Evolutionary conservation across 2,888 invertebrate species (phyloP).

Genomic region (Hecatera dysodea): DNA sequence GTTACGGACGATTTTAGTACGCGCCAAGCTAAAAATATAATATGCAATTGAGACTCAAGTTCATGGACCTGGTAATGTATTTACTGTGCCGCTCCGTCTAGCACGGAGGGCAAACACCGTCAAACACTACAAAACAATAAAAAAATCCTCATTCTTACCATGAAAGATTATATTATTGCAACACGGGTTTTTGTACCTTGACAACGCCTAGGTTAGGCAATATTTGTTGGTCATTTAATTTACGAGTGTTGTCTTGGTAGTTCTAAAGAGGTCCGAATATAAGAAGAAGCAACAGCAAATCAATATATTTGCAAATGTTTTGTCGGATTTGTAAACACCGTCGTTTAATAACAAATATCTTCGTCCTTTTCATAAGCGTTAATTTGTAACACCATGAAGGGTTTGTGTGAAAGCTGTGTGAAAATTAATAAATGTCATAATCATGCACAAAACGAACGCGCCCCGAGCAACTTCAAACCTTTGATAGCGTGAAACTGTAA

Average conservation of each 20-base stretch:
- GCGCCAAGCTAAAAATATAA: slow-evolving; percentile 76
- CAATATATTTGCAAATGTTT: not conserved
- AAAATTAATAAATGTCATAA: slow-evolving; percentile 78
- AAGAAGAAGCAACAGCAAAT: not conserved
- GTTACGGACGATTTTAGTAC: slow-evolving; percentile 50
- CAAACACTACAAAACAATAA: slow-evolving; percentile 60
- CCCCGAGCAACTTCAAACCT: slow-evolving; percentile 69
- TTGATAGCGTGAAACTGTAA: slow-evolving; percentile 75
- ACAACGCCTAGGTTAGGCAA: slow-evolving; percentile 6
- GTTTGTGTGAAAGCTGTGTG: slow-evolving; percentile 63
- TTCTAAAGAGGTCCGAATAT: not conserved
- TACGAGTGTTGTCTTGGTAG: slow-evolving; percentile 1
- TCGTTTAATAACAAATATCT: not conserved
- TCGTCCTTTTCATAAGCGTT: not conserved
- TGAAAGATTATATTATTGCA: slow-evolving; percentile 27
- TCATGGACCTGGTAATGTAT: slow-evolving; percentile 81
- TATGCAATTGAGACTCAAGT: slow-evolving; percentile 77
- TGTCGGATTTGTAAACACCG: not conserved
- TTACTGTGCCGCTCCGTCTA: slow-evolving; percentile 76
- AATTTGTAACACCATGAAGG: slow-evolving; percentile 34
- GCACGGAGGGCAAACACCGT: slow-evolving; percentile 69
- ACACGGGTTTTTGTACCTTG: slow-evolving; percentile 35
- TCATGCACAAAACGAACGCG: slow-evolving; percentile 68
- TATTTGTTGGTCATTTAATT: not conserved
- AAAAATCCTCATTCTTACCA: slow-evolving; percentile 26